These are phyloP conservation scores for Oncopodura yosiiana DNA, from an alignment of 1,140 invertebrate species.

Conservation along the genomic window DNA sequence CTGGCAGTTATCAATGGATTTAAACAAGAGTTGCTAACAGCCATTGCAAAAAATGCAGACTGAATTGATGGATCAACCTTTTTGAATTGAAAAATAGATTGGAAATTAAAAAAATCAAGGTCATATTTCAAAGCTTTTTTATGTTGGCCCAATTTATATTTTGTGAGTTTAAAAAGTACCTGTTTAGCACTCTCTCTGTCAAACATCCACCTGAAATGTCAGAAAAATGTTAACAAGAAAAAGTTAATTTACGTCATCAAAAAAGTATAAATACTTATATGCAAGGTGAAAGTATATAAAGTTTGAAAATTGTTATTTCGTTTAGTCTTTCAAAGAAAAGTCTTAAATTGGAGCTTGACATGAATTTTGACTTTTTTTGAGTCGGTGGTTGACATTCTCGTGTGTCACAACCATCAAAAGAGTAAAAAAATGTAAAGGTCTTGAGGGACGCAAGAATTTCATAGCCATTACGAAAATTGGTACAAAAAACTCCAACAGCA, in stretches of 20 bases:
- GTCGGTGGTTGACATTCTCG: too few species aligned
- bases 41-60: constrained; percentile 54
- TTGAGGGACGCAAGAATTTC: too few species aligned
- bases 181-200: constrained; percentile 52
- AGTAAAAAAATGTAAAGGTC: too few species aligned
- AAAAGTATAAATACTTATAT: background rate
- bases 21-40: constrained; percentile 59
- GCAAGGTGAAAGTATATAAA: background rate
- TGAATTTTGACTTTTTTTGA: too few species aligned
- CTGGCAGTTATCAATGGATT: constrained; percentile 45
- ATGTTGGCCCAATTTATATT: too few species aligned
- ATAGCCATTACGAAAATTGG: background rate
- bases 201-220: constrained; percentile 60
- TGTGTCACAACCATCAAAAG: too few species aligned
- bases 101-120: too few species aligned
- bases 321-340: background rate
- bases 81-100: too few species aligned
- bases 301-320: background rate
- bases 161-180: too few species aligned
- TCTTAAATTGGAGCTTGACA: background rate
- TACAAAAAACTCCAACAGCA: background rate
- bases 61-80: constrained; percentile 51
- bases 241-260: background rate
- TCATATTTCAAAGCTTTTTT: too few species aligned
- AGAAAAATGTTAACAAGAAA: constrained; percentile 24